Percentiles rank a stretch among this genome's conserved stretches.
Evolutionary conservation across 2,797 vertebrate genomes (phyloP).

Genomic region (Enteromius thamalakanensis): DNA sequence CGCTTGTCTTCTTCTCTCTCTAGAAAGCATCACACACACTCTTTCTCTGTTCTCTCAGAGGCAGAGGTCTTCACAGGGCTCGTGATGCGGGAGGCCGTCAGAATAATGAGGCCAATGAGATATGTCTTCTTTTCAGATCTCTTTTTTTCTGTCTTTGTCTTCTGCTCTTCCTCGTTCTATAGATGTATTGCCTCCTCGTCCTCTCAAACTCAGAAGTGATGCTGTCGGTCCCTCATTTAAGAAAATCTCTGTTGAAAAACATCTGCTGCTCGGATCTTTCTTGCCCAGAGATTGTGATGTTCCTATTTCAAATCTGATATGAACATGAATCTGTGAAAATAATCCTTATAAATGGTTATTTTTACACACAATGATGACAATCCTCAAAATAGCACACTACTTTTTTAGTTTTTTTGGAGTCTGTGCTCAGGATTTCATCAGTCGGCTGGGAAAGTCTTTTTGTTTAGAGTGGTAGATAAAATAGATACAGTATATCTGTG

Average conservation of each 20-base stretch:
- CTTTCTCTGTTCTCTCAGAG: not conserved
- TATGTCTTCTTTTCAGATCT: constrained; percentile 9
- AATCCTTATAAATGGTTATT: not conserved
- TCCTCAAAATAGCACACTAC: not conserved
- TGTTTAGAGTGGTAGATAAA: not conserved
- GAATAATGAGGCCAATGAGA: constrained; percentile 29
- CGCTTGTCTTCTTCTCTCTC: not conserved
- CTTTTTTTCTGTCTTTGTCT: not conserved
- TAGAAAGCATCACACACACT: not conserved
- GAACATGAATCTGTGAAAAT: not conserved
- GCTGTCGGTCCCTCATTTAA: not conserved
- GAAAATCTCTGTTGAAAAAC: not conserved
- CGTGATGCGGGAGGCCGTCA: not conserved
- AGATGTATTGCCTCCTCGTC: constrained; percentile 5
- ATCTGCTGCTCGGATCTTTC: not conserved
- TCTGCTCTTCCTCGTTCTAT: not conserved
- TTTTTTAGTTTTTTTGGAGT: not conserved
- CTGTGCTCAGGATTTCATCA: not conserved
- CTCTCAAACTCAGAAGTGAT: not conserved
- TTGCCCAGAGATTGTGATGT: not conserved
- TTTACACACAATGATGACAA: not conserved
- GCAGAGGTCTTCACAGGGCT: not conserved
- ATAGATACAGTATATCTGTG: not conserved
- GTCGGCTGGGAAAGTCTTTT: not conserved
- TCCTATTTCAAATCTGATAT: constrained; percentile 6